Evolutionary conservation across 2,888 invertebrate species (phyloP), one percentile per base, ranked within the genome.

Genomic region (Rhodophaea formosa): DNA sequence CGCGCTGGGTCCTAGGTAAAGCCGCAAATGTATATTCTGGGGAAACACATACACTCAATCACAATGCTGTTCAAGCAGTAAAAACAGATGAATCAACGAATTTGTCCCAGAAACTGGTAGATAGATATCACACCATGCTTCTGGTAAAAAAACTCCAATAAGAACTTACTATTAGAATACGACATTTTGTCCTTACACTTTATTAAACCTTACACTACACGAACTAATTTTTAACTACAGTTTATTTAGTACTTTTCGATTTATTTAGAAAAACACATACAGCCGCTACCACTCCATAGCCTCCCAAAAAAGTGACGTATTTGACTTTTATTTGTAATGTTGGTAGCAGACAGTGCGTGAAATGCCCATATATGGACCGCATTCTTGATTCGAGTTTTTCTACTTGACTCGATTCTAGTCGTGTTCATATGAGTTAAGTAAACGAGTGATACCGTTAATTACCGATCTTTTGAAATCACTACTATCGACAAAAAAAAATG

Each of bases 1-100:
- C 99, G 71, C 99, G 94, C 79, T 96, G 95, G 56, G 99, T 99
- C 75, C 96, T 95, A 61, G 99, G 99, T 78, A 99, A 90, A 58
- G 98, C 96, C 64, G 99, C 97, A 91, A 97, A 98, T 85, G 96
- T 95, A 85, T 94, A 96, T 86, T 96, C 97, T 97, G 91, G 59
- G 71, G 76, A 76, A 63, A 80, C 64, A 72, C 62, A 72, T 64
- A 59, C 58, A 74, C 67, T 60, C 53, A 64, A 60, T 71, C 59
- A 71, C 60, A 39, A 29, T 30, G 29, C 49, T 39, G 46, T 8
- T 35, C 8, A 39, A 8, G 35, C 17, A 29, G 35, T 12, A 56
- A 39, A 42, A 56, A 49, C 14, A 6, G 10, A 29, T 16, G 10
- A 14, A 32, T 10, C 47, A 49, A 14, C 46, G 35, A 23, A 53